Conservation (phyloP, 2,888 invertebrate genomes). For the Dasysyrphus tricinctus region DNA sequence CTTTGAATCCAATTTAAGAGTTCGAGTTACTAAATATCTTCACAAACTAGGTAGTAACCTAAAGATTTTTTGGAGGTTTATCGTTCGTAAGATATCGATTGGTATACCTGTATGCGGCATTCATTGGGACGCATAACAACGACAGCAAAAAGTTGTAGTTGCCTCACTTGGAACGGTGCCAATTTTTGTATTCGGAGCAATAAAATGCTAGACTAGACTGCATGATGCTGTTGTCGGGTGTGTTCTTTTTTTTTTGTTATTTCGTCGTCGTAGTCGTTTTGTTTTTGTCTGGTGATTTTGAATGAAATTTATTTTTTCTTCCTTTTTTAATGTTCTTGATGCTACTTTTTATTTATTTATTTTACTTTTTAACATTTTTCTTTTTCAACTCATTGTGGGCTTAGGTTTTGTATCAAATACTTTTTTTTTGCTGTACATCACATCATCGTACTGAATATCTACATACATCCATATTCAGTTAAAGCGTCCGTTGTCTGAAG, state of each 20-base stretch:
- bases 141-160: constrained; percentile 42
- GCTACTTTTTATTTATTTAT: constrained; percentile 35
- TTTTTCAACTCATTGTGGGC: constrained; percentile 47
- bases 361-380: constrained; percentile 38
- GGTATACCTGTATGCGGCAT: constrained; percentile 41
- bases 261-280: constrained; percentile 43
- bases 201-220: constrained; percentile 73
- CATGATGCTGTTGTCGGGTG: constrained; percentile 62
- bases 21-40: not conserved
- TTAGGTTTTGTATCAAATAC: constrained; percentile 10
- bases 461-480: constrained; percentile 28
- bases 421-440: constrained; percentile 8
- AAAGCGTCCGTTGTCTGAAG: constrained; percentile 53
- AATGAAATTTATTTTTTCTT: constrained; percentile 57
- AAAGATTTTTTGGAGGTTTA: constrained; percentile 10
- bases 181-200: constrained; percentile 71
- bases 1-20: not conserved
- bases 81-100: constrained; percentile 54
- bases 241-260: constrained; percentile 37
- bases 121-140: constrained; percentile 34
- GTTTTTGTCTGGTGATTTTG: constrained; percentile 71
- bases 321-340: constrained; percentile 16
- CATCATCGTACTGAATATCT: constrained; percentile 44
- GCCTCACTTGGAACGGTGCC: constrained; percentile 71
- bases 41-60: not conserved